Evolutionary conservation across 2,113 vertebrate species (phyloP), one percentile per base, ranked within the genome.

Genomic region (Coracopsis vasa): DNA sequence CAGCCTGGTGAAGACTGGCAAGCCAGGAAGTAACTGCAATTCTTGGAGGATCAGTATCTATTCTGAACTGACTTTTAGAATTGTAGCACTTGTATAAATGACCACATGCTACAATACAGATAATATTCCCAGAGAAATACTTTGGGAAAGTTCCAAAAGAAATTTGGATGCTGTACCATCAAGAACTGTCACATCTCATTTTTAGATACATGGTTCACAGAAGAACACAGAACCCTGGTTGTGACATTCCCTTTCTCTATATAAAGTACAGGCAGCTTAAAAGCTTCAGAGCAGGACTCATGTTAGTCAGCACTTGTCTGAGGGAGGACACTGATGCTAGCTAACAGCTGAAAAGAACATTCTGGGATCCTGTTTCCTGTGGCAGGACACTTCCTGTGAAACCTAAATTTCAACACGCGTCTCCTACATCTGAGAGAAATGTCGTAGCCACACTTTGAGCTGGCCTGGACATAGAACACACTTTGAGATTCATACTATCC

Each of bases 391-490:
- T 16, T 25, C 18, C 79, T 29, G 13, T 9, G 42, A 82, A 88
- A 75, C 33, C 56, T 20, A 39, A 3, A 74, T 66, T 84, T 51
- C 37, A 88, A 2, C 11, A 29, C 0, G 0, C 35, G 50, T 12
- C 35, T 73, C 31, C 17, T 50, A 16, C 10, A 29, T 7, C 16
- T 10, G 7, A 29, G 23, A 58, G 27, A 39, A 90, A 82, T 14
- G 28, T n/a, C 33, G 72, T 14, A 80, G 7, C 15, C 35, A 54
- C 3, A 3, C 50, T 25, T 28, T 21, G n/a, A 24, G 28, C n/a
- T 1, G 3, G 25, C 23, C 27, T 25, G 39, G 15, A 74, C 1
- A 1, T 20, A 47, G 14, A 5, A 37, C 2, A 25, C 13, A 19
- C 45, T 56, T 35, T 29, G 25, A 86, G 54, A 92, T 44, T 80